phyloP scores from a whole-genome alignment of 2,797 vertebrate genomes.

The Arctocebus calabarensis region DNA sequence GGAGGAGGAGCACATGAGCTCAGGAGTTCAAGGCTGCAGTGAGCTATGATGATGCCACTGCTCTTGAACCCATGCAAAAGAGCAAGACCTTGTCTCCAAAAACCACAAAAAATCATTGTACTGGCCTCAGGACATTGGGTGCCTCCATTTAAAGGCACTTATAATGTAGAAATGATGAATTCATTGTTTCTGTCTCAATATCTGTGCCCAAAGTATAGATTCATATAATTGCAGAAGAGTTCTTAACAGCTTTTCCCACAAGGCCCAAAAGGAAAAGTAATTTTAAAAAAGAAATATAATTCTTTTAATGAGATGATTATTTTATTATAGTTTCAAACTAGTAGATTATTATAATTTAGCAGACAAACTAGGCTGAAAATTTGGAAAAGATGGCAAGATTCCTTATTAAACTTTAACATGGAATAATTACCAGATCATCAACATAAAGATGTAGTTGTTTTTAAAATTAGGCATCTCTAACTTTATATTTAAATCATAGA shows the following conservation, averaged over 20 bases:
- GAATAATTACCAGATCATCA: background rate
- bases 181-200: background rate
- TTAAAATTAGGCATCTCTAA: constrained; percentile 19
- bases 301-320: constrained; percentile 46
- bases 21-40: background rate
- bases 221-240: background rate
- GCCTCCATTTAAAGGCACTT: background rate
- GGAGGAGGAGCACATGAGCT: background rate
- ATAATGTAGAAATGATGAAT: background rate
- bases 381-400: constrained; percentile 11
- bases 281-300: constrained; percentile 44
- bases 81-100: background rate
- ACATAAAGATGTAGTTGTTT: background rate
- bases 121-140: background rate
- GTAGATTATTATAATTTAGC: constrained; percentile 11
- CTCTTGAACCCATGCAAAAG: background rate
- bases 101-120: background rate
- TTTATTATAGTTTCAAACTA: constrained; percentile 53
- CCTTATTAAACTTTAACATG: constrained; percentile 14
- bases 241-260: background rate
- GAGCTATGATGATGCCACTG: background rate
- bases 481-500: constrained; percentile 47
- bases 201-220: background rate
- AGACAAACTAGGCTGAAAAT: constrained; percentile 43
- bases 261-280: background rate